phyloP scores from a whole-genome alignment of 2,888 invertebrate genomes.

The Troglohyphantes excavatus region DNA sequence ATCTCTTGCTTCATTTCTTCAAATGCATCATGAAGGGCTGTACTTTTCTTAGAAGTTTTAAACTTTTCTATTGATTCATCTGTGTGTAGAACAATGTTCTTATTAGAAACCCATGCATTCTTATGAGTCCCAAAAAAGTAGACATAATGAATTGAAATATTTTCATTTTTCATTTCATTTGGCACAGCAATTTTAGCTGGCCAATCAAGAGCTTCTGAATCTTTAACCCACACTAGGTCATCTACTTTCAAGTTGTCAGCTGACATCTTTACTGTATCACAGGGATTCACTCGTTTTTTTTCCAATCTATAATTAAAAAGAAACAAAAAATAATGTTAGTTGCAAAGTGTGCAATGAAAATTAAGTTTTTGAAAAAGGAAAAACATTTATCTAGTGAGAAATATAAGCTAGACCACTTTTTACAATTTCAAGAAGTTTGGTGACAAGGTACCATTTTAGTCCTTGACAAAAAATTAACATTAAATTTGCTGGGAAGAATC shows the following conservation, averaged over 20 bases:
- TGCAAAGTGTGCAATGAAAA: no score
- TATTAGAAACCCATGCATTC: constrained; percentile 92
- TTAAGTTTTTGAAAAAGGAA: no score
- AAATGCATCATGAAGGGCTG: constrained; percentile 90
- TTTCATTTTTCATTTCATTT: not conserved
- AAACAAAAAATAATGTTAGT: no score
- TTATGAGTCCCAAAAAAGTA: constrained; percentile 79
- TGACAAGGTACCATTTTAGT: no score
- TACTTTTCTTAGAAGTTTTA: constrained; percentile 89
- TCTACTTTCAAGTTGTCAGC: constrained; percentile 27
- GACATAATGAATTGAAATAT: constrained; percentile 73
- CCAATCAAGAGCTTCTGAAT: constrained; percentile 44
- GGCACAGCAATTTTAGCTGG: constrained; percentile 40
- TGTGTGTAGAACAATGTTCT: constrained; percentile 91
- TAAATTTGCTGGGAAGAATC: no score
- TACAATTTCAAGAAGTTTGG: no score
- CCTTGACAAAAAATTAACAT: no score
- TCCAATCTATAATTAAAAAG: no score
- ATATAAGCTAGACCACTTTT: no score
- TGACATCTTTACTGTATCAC: constrained; percentile 31
- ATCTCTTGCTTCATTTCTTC: constrained; percentile 85
- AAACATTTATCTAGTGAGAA: no score
- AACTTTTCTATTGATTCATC: constrained; percentile 87
- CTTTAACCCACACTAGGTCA: constrained; percentile 65
- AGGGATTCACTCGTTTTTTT: no score